Percentiles rank a stretch among this genome's conserved stretches.
Conservation (phyloP, 2,888 invertebrate species). For the Drosophila borborema region DNA sequence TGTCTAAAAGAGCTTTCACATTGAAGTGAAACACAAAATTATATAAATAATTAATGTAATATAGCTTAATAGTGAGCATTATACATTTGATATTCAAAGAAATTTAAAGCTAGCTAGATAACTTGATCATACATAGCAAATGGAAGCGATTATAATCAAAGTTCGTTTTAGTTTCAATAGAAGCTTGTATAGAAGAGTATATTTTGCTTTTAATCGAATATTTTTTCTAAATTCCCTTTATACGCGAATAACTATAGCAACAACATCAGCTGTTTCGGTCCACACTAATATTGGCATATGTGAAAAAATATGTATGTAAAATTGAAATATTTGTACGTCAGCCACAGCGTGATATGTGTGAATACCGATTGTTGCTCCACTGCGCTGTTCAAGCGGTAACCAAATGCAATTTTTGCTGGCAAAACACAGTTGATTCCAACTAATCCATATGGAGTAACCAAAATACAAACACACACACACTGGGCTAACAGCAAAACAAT, state of each 20-base stretch:
- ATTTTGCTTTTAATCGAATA: too few relatives aligned
- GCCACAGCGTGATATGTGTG: not conserved
- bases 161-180: too few relatives aligned
- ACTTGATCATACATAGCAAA: too few relatives aligned
- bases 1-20: too few relatives aligned
- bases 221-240: too few relatives aligned
- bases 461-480: not conserved
- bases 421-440: conserved; percentile 6
- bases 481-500: not conserved
- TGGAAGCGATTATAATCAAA: too few relatives aligned
- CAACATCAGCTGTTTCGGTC: not conserved
- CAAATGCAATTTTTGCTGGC: conserved; percentile 16
- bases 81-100: too few relatives aligned
- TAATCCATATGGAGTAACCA: conserved; percentile 2
- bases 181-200: too few relatives aligned
- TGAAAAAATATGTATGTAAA: not conserved
- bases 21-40: too few relatives aligned
- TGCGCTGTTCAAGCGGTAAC: not conserved
- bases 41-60: too few relatives aligned
- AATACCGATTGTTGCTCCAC: not conserved
- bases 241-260: not conserved
- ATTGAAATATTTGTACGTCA: not conserved
- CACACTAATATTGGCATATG: not conserved
- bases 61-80: too few relatives aligned
- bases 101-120: too few relatives aligned